Conservation (phyloP, 2,888 invertebrate genomes). For the Megastigmus dorsalis region DNA sequence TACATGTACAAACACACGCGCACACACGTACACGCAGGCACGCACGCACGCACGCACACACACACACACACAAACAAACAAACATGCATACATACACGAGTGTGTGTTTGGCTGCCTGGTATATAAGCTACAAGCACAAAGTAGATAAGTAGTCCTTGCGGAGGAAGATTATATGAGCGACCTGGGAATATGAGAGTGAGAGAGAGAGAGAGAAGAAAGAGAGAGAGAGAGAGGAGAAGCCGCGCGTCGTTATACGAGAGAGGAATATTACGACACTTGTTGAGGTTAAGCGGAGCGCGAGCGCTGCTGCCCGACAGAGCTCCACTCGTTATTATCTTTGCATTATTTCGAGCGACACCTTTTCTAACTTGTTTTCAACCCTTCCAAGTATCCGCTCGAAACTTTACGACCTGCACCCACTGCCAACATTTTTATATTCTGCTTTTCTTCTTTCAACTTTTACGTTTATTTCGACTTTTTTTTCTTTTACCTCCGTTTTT, state of each 20-base stretch:
- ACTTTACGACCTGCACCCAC: too few relatives aligned
- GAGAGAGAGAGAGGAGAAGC: not conserved
- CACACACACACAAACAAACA: too few relatives aligned
- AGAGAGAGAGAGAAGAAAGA: not conserved
- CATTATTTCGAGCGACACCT: slow-evolving; percentile 28
- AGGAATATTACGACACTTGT: slow-evolving; percentile 48
- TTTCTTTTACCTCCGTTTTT: too few relatives aligned
- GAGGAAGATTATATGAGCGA: slow-evolving; percentile 32
- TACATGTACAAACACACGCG: too few relatives aligned
- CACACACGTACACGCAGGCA: too few relatives aligned
- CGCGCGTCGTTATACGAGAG: not conserved
- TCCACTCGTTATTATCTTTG: slow-evolving; percentile 19
- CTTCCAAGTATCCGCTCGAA: slow-evolving; percentile 7
- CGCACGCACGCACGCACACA: too few relatives aligned
- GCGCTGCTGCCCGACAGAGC: too few relatives aligned
- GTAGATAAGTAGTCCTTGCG: slow-evolving; percentile 46
- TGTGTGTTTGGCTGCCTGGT: not conserved
- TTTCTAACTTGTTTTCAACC: slow-evolving; percentile 24
- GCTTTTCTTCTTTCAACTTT: too few relatives aligned
- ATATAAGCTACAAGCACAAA: not conserved
- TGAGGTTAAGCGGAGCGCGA: slow-evolving; percentile 42
- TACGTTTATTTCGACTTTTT: too few relatives aligned
- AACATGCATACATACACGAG: too few relatives aligned
- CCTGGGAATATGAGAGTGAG: slow-evolving; percentile 30
- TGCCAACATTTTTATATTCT: too few relatives aligned